Evolutionary conservation across 2,888 invertebrate species (phyloP).

Genomic region (Pyrrhosoma nymphula): DNA sequence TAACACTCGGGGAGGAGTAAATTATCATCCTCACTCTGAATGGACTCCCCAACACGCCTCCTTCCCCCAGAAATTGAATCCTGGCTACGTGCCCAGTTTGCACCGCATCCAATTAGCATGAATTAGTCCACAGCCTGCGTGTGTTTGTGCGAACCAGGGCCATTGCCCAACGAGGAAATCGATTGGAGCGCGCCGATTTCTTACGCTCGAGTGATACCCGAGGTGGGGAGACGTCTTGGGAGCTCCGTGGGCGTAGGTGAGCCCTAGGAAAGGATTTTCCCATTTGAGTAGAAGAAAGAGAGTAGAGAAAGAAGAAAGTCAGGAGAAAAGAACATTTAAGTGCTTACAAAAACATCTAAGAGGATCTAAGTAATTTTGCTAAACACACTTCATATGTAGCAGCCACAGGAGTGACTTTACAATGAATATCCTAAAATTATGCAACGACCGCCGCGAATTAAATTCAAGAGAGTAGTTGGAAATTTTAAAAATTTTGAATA

Average conservation of each 20-base stretch:
- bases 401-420: no score
- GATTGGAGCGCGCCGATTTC: neutral
- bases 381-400: no score
- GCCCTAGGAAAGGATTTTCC: no score
- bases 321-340: no score
- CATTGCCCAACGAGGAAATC: neutral
- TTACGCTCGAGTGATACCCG: neutral
- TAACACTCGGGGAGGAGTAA: neutral
- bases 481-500: no score
- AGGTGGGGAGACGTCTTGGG: neutral
- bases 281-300: no score
- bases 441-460: no score
- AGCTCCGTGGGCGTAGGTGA: neutral
- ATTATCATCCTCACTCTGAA: neutral
- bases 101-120: slow-evolving; percentile 18
- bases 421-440: no score
- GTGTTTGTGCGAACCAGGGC: neutral
- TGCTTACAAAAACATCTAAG: no score
- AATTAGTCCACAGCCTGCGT: neutral
- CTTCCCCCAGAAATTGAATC: neutral
- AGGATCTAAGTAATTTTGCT: no score
- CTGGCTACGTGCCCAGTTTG: slow-evolving; percentile 18
- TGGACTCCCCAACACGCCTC: neutral
- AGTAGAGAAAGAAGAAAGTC: no score
- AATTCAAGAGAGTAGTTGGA: no score